A percentile compares a stretch with the other conserved stretches of the same genome.
phyloP scores from a whole-genome alignment of 1,140 invertebrate genomes.

The Chrysopa pallens region DNA sequence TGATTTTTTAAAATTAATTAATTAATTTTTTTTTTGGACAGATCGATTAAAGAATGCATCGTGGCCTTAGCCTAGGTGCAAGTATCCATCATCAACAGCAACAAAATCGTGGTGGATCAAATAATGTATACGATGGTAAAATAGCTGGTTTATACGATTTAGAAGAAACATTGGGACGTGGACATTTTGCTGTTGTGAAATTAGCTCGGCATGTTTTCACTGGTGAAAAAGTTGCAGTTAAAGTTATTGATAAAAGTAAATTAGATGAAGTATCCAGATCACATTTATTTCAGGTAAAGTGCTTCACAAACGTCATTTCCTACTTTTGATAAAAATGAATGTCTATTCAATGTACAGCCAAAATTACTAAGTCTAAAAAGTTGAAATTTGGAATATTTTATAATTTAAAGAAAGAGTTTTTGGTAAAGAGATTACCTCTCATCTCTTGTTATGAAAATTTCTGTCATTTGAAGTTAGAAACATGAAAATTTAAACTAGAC shows the following conservation, averaged over 20 bases:
- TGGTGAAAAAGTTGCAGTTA: conserved; percentile 91
- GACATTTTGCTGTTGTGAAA: conserved; percentile 99
- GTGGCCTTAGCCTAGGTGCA: conserved; percentile 6
- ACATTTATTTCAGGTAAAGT: conserved; percentile 60
- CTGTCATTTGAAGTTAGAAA: too few relatives aligned
- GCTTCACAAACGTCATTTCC: neutral
- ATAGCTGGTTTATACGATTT: conserved; percentile 94
- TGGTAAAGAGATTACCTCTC: too few relatives aligned
- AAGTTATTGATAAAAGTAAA: conserved; percentile 97
- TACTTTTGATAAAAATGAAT: conserved; percentile 9
- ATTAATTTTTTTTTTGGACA: too few relatives aligned
- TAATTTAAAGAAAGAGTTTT: too few relatives aligned
- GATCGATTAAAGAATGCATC: conserved; percentile 9
- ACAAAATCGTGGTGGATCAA: neutral
- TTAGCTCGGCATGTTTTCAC: conserved; percentile 96
- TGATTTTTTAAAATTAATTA: too few relatives aligned
- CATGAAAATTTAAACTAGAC: too few relatives aligned
- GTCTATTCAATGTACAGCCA: neutral
- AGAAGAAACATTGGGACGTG: conserved; percentile 82
- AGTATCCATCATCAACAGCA: too few relatives aligned
- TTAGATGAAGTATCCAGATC: conserved; percentile 90
- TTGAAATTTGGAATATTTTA: too few relatives aligned
- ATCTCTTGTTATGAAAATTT: too few relatives aligned
- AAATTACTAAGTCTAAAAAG: too few relatives aligned
- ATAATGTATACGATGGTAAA: conserved; percentile 55